These are phyloP conservation scores for Leptinotarsa peninsularis DNA, from an alignment of 2,888 invertebrate species.

Conservation along the genomic window DNA sequence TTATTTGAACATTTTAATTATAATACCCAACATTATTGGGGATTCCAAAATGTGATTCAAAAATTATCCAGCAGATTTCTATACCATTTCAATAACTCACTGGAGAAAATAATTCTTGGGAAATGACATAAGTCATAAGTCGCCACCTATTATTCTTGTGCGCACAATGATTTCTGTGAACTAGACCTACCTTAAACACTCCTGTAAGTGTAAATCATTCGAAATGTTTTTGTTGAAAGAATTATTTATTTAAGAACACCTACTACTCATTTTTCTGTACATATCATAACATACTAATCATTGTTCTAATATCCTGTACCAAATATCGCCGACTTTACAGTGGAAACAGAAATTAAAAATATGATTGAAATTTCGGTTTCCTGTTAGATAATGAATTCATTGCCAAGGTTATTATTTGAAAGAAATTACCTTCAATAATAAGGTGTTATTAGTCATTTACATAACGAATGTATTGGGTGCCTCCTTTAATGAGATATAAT, in stretches of 20 bases:
- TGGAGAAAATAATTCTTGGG: too few relatives aligned
- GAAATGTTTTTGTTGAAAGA: background rate
- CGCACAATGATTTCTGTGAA: constrained; percentile 13
- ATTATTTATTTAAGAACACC: constrained; percentile 16
- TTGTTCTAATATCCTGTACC: constrained; percentile 16
- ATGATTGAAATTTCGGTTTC: constrained; percentile 1
- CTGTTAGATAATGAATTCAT: constrained; percentile 13
- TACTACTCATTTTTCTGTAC: background rate
- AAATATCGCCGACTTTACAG: too few relatives aligned
- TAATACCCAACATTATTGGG: too few relatives aligned
- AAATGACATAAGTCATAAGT: background rate
- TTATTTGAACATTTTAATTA: too few relatives aligned
- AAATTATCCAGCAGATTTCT: too few relatives aligned
- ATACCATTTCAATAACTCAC: too few relatives aligned
- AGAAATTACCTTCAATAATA: background rate
- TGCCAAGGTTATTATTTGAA: constrained; percentile 5
- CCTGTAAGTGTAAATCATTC: constrained; percentile 4
- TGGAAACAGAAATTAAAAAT: background rate
- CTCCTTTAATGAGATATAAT: constrained; percentile 2
- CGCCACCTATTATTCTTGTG: background rate
- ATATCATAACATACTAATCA: background rate
- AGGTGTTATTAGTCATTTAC: background rate
- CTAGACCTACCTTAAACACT: constrained; percentile 10
- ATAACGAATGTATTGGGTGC: background rate
- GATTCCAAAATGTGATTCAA: too few relatives aligned